A percentile compares a stretch with the other conserved stretches of the same genome.
Conservation (phyloP, 2,888 invertebrate species). For the Eupithecia vulgata region DNA sequence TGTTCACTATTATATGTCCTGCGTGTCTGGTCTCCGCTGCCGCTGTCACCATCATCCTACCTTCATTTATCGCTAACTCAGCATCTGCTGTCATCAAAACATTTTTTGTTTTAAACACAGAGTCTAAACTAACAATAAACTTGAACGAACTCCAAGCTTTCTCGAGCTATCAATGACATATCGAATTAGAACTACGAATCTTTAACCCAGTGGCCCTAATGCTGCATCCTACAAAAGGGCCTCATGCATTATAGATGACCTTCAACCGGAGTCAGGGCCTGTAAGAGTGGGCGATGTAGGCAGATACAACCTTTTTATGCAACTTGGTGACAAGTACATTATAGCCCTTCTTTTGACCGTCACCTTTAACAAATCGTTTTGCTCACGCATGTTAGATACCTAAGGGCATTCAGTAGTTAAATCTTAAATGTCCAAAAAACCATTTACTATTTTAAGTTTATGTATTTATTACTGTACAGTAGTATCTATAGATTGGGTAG, state of each 20-base stretch:
- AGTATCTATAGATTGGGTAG: neutral
- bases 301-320: conserved; percentile 3
- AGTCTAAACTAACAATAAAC: neutral
- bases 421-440: neutral
- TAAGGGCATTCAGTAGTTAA: conserved; percentile 1
- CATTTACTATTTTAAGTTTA: neutral
- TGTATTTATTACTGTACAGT: neutral
- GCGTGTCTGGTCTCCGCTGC: too few relatives aligned
- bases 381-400: neutral
- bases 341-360: neutral
- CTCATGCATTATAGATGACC: conserved; percentile 43
- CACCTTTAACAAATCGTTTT: neutral
- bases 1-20: too few relatives aligned
- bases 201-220: conserved; percentile 39
- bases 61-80: too few relatives aligned
- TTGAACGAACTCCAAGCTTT: conserved; percentile 26
- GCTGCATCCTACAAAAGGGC: conserved; percentile 44
- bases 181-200: conserved; percentile 27
- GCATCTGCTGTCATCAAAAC: neutral
- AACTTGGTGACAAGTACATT: neutral
- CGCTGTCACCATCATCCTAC: too few relatives aligned
- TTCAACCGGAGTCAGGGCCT: conserved; percentile 25
- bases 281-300: neutral
- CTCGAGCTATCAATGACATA: conserved; percentile 32
- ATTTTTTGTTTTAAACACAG: neutral